Evolutionary conservation across 1,140 invertebrate genomes (phyloP), one percentile per base, ranked within the genome.

Genomic region (Drosophila paulistorum): DNA sequence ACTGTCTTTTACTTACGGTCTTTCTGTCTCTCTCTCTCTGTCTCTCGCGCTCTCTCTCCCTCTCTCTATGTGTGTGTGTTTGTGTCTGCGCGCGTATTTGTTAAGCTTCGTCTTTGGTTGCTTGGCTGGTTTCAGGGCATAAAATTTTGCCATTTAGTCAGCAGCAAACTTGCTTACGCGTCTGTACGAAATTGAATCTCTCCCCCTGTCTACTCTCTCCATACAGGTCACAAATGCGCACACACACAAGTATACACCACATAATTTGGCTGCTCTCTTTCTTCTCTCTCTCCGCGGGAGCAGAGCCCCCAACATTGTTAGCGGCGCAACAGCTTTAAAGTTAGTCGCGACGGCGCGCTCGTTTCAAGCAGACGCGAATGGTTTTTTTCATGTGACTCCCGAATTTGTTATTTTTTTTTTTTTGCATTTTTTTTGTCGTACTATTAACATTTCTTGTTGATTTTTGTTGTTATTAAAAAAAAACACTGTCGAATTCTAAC

Each of bases 261-360:
- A 17, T 10, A 51, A 51, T 9, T 51, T 23, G 17, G 45, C 11
- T 20, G 45, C 17, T 51, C 17, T 30, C 30, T 7, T 30, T 30
- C 30, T 30, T 11, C 58, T 33, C 33, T 67, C 37, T 68, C 45
- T 37, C 26, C 41, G 23, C 20, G 37, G 33, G 54, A 23, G 17
- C 42, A 33, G 45, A 30, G 30, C 30, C 30, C 41, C 37, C 37
- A 26, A 35, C 54, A 59, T 26, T 20, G 17, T 11, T 17, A 17
- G 48, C 30, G 33, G 45, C 63, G 42, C 37, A 42, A 59, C 55
- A 63, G 69, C 62, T 69, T 73, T 65, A 68, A 65, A 79, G 58
- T 68, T 73, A 86, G 82, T 82, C 79, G 82, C 82, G 83, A 86
- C 83, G 83, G 82, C 82, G 82, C 83, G 83, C 83, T 86, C 79